A percentile compares a stretch with the other conserved stretches of the same genome.
phyloP scores from a whole-genome alignment of 2,797 vertebrate species.

The Apodemus agrarius region DNA sequence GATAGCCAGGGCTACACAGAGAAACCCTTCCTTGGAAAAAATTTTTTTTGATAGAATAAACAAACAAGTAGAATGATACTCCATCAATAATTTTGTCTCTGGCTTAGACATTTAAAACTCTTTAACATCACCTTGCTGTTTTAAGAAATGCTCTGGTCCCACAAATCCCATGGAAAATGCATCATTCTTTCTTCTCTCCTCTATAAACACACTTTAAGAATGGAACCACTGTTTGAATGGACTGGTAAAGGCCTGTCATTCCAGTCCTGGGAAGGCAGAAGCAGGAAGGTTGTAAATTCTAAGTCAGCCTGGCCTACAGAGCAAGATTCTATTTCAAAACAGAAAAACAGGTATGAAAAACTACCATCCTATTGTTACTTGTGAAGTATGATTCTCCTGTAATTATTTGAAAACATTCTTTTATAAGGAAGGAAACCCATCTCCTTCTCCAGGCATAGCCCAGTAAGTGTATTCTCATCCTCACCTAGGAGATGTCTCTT shows the following conservation, averaged over 20 bases:
- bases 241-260: no score
- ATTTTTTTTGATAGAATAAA: no score
- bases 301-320: not conserved
- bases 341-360: not conserved
- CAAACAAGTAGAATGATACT: not conserved
- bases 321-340: not conserved
- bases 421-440: not conserved
- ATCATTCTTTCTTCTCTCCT: not conserved
- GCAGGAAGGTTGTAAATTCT: not conserved
- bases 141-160: not conserved
- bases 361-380: not conserved
- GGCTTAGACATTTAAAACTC: not conserved
- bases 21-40: no score
- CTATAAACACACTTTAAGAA: not conserved
- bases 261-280: not conserved
- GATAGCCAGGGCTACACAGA: no score
- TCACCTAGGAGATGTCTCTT: not conserved
- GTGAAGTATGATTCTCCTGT: not conserved
- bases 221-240: not conserved
- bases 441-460: not conserved
- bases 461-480: not conserved
- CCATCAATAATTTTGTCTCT: not conserved
- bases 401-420: not conserved
- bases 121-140: not conserved
- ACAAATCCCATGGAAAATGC: not conserved